Conservation (phyloP, 2,888 invertebrate genomes). For the Notodromas monacha region DNA sequence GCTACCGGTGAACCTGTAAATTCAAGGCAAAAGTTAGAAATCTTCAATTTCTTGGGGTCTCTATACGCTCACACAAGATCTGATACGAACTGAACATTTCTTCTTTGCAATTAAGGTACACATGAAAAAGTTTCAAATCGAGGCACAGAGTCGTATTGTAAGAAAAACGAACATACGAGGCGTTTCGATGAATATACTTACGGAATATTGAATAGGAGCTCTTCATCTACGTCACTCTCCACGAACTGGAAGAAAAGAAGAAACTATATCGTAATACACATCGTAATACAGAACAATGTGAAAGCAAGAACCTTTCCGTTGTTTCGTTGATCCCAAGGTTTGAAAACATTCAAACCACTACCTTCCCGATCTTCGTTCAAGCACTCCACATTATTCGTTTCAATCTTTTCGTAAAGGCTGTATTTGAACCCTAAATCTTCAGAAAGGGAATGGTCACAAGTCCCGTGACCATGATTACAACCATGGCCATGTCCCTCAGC, state of each 20-base stretch:
- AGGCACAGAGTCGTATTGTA: no score
- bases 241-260: slow-evolving; percentile 34
- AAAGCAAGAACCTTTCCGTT: no score
- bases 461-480: no score
- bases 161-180: no score
- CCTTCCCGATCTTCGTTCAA: slow-evolving; percentile 60
- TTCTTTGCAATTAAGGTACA: not conserved
- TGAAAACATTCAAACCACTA: slow-evolving; percentile 60
- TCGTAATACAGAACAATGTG: no score
- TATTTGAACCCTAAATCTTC: slow-evolving; percentile 41
- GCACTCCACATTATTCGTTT: slow-evolving; percentile 51
- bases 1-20: slow-evolving; percentile 47
- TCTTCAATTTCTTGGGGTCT: not conserved
- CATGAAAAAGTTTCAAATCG: not conserved
- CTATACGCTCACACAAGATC: not conserved
- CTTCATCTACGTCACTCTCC: slow-evolving; percentile 81
- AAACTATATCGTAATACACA: no score
- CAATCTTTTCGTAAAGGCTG: slow-evolving; percentile 60
- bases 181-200: slow-evolving; percentile 18
- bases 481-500: no score
- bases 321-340: slow-evolving; percentile 55
- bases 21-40: slow-evolving; percentile 7
- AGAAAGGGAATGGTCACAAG: no score
- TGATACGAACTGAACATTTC: not conserved
- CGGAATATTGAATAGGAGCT: slow-evolving; percentile 81